Base-by-base conservation (phyloP, 2,888 invertebrate genomes). In the Metalampra italica region DNA sequence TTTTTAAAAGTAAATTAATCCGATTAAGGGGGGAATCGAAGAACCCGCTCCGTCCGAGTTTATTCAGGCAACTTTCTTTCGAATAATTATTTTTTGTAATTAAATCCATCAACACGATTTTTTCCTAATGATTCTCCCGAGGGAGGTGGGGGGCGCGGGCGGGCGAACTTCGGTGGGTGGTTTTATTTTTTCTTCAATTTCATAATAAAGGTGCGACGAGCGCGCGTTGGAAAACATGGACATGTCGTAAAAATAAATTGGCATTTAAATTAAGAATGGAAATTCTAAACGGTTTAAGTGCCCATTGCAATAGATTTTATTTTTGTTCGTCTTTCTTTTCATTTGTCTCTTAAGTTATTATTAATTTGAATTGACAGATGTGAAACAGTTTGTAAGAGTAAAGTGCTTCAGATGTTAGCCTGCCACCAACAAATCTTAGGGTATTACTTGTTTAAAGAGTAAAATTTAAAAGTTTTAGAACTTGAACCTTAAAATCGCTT, bases 81-180 rank as follows among this genome's bases (percentile, higher is more conserved):
- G 82, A 86, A 87, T 89, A 88, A 89, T 89, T 88, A 89, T 89
- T 88, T 88, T 88, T 89, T 87, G 87, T 88, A 89, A 89, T 89
- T 89, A 89, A 89, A 89, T 89, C 89, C 89, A 88, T 89, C 88
- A 89, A 89, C 88, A 88, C 88, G 88, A 89, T 88, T 89, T 89
- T 88, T 88, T 89, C 85, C 80, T 89, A 89, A 88, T 88, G 88
- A 88, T 87, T 84, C 82, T 81, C 88, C 84, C 85, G 68, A 56
- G 86, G 83, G 86, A 82, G 71, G 53, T 49, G 64, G 62, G 68
- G 67, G n/a, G 64, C 61, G 47, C 36, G 40, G 43, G 57, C 55
- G 59, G 60, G 57, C 47, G 64, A 64, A 64, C n/a, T n/a, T n/a
- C 57, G 65, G 60, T 22, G 69, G 68, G 71, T 59, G 56, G 57